phyloP scores from a whole-genome alignment of 2,797 vertebrate genomes.

The Rhyacichthys aspro region DNA sequence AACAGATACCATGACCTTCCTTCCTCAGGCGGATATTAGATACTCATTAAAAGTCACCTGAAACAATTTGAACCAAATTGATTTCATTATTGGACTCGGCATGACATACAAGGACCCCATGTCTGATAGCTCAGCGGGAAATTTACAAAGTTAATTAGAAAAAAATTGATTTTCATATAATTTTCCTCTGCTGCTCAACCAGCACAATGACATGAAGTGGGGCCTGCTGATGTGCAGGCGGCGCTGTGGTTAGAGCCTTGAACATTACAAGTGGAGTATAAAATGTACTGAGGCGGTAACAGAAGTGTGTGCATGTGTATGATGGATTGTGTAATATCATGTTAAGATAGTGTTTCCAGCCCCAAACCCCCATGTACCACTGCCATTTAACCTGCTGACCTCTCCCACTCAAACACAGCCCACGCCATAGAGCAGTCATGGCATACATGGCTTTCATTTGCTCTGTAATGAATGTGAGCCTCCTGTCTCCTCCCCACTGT shows the following conservation, averaged over 20 bases:
- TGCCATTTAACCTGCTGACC: constrained; percentile 49
- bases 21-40: constrained; percentile 77
- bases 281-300: too few species aligned
- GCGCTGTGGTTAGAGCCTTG: constrained; percentile 30
- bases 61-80: constrained; percentile 92
- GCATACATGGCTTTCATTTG: constrained; percentile 70
- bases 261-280: constrained; percentile 26
- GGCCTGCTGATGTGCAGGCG: constrained; percentile 20
- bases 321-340: constrained; percentile 43
- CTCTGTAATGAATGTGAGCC: constrained; percentile 67
- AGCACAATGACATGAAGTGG: constrained; percentile 33
- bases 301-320: constrained; percentile 20
- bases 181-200: constrained; percentile 26
- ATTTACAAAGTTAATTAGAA: constrained; percentile 95
- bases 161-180: constrained; percentile 77
- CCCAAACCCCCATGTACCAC: constrained; percentile 14
- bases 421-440: constrained; percentile 28
- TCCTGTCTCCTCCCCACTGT: constrained; percentile 48
- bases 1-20: constrained; percentile 80
- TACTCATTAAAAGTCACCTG: constrained; percentile 85
- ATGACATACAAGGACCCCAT: constrained; percentile 74
- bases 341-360: constrained; percentile 18
- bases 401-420: constrained; percentile 20
- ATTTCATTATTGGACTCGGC: constrained; percentile 97
- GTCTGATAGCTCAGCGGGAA: constrained; percentile 96